Evolutionary conservation across 2,797 vertebrate species (phyloP), one percentile per base, ranked within the genome.

Genomic region (Dryobates pubescens): DNA sequence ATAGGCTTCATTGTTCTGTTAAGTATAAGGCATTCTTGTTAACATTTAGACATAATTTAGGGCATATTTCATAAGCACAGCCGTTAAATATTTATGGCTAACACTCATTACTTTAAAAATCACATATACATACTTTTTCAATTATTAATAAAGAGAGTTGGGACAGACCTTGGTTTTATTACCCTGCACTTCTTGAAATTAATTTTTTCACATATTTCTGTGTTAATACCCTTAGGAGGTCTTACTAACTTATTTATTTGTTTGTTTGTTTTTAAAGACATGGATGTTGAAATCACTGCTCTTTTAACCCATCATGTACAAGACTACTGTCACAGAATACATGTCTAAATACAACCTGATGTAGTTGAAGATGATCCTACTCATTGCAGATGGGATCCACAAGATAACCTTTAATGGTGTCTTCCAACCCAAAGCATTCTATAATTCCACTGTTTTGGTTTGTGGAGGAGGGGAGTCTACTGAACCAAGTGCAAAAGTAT

Each of bases 51-150:
- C 91, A 92, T 96, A 96, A 97, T 97, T 97, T 97, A 97, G 93
- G 88, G 82, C 84, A 93, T 92, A 96, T 97, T 97, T 97, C 89
- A 90, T 95, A 97, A 96, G 83, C 67, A 53, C 61, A 96, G 91
- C 62, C 91, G 70, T 96, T 97, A 97, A 97, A 97, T 98, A 97
- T 98, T 98, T 96, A 97, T 97, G 87, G 64, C 38, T 96, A 64
- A 85, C 93, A 73, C 62, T 97, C 88, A 96, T 97, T 97, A 95
- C 77, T 97, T 97, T 92, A 43, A 96, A 96, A 97, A 97, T 71
- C 94, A 95, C 63, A 79, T 97, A 93, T 86, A 90, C 91, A 95
- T 82, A 89, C 69, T 89, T 91, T 86, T 97, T 96, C 82, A 97
- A 97, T 96, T 97, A 96, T 97, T 97, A 96, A 97, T 96, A 89